Evolutionary conservation across 2,113 vertebrate species (phyloP).

Genomic region (Neodon shergylaensis): DNA sequence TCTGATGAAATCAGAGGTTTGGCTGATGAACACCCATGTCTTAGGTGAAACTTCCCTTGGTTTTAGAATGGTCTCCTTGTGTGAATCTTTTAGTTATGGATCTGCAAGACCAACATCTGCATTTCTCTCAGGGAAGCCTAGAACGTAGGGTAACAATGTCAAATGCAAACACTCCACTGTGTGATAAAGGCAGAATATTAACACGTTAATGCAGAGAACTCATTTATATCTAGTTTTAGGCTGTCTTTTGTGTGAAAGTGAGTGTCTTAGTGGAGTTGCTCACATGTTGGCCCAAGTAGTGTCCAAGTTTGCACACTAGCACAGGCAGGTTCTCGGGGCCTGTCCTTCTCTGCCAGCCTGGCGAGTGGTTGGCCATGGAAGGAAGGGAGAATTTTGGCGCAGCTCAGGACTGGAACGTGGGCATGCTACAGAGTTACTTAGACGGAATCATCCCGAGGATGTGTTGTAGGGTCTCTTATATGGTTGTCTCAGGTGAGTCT

Average conservation of each 20-base stretch:
- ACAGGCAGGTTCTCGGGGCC: not conserved
- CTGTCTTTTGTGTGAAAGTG: not conserved
- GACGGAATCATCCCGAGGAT: not conserved
- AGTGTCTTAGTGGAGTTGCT: not conserved
- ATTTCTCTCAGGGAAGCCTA: not conserved
- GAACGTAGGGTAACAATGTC: not conserved
- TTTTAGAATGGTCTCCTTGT: not conserved
- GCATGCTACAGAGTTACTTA: not conserved
- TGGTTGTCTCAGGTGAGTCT: not conserved
- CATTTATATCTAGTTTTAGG: not conserved
- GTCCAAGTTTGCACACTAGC: not conserved
- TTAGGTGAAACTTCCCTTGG: not conserved
- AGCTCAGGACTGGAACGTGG: not conserved
- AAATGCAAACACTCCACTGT: not conserved
- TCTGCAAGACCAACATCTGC: not conserved
- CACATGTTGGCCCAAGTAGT: not conserved
- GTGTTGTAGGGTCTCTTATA: not conserved
- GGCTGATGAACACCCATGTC: not conserved
- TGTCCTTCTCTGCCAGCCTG: not conserved
- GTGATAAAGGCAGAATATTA: not conserved
- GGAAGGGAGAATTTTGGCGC: not conserved
- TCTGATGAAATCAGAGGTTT: not conserved
- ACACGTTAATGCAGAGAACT: not conserved
- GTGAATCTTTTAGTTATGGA: not conserved
- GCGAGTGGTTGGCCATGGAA: not conserved